These are phyloP conservation scores for Epinotia nisella DNA, from an alignment of 2,888 invertebrate species.

Conservation along the genomic window DNA sequence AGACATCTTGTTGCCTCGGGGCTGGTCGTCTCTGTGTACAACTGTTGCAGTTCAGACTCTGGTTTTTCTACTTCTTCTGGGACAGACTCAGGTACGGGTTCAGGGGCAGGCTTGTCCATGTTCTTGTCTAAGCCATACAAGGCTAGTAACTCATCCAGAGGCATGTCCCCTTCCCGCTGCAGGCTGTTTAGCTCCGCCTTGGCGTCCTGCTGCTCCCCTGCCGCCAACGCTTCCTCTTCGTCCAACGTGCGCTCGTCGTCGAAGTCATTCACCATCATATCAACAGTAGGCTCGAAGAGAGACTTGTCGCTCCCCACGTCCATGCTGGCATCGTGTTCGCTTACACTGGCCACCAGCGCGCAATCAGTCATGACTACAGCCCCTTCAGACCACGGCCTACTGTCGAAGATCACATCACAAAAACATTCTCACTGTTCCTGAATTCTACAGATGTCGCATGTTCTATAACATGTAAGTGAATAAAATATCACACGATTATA, in stretches of 20 bases:
- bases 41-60: slow-evolving; percentile 79
- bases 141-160: slow-evolving; percentile 95
- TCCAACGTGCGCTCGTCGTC: slow-evolving; percentile 98
- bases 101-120: slow-evolving; percentile 73
- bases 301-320: slow-evolving; percentile 83
- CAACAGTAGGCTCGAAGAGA: slow-evolving; percentile 96
- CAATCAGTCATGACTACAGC: slow-evolving; percentile 83
- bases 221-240: slow-evolving; percentile 98
- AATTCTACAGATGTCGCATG: slow-evolving; percentile 54
- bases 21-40: slow-evolving; percentile 72
- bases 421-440: slow-evolving; percentile 64
- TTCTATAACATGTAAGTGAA: slow-evolving; percentile 57
- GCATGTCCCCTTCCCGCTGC: slow-evolving; percentile 98
- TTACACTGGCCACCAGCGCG: slow-evolving; percentile 82
- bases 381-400: slow-evolving; percentile 64
- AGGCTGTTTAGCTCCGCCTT: slow-evolving; percentile 95
- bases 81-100: slow-evolving; percentile 67
- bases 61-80: slow-evolving; percentile 75
- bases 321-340: slow-evolving; percentile 84
- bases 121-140: slow-evolving; percentile 91
- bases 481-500: slow-evolving; percentile 63
- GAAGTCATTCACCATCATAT: slow-evolving; percentile 99
- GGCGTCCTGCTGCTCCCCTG: slow-evolving; percentile 92
- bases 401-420: slow-evolving; percentile 64
- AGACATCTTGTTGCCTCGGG: slow-evolving; percentile 78